Evolutionary conservation across 2,113 vertebrate genomes (phyloP).

Genomic region (Pungitius pungitius): DNA sequence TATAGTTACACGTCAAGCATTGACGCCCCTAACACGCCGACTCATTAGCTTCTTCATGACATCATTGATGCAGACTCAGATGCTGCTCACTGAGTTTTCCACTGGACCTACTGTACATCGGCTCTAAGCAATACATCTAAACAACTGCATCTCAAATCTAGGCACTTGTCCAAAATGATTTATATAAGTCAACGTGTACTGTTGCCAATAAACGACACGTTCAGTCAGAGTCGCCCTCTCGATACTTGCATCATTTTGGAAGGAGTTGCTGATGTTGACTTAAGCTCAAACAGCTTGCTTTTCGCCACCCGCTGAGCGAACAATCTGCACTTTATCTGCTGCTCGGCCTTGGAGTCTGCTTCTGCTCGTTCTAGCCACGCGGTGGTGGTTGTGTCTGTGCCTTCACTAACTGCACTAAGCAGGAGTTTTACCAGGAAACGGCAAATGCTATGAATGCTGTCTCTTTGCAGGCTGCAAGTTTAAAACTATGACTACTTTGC

Average conservation of each 20-base stretch:
- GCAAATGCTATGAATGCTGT: constrained; percentile 4
- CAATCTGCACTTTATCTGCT: constrained; percentile 35
- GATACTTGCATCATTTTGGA: constrained; percentile 9
- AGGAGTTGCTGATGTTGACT: constrained; percentile 39
- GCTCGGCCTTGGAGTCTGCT: constrained; percentile 21
- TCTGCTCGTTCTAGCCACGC: constrained; percentile 34
- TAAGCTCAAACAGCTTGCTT: constrained; percentile 43
- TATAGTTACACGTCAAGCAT: constrained; percentile 13
- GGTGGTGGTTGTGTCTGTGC: constrained; percentile 37
- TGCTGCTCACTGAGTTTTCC: constrained; percentile 35
- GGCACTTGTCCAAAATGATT: constrained; percentile 56
- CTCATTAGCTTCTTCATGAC: constrained; percentile 7
- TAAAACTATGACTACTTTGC: neutral
- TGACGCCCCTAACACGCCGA: constrained; percentile 31
- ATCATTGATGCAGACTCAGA: constrained; percentile 18
- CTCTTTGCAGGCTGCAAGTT: neutral
- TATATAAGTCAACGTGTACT: constrained; percentile 48
- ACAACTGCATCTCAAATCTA: constrained; percentile 52
- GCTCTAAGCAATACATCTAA: constrained; percentile 50
- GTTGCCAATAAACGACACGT: constrained; percentile 49
- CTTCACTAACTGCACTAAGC: constrained; percentile 19
- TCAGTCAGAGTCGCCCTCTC: constrained; percentile 26
- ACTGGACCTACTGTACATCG: constrained; percentile 39
- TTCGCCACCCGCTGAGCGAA: constrained; percentile 27
- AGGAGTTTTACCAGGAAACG: constrained; percentile 32